These are phyloP conservation scores for Crioceris asparagi DNA, from an alignment of 2,888 invertebrate species.

Conservation along the genomic window DNA sequence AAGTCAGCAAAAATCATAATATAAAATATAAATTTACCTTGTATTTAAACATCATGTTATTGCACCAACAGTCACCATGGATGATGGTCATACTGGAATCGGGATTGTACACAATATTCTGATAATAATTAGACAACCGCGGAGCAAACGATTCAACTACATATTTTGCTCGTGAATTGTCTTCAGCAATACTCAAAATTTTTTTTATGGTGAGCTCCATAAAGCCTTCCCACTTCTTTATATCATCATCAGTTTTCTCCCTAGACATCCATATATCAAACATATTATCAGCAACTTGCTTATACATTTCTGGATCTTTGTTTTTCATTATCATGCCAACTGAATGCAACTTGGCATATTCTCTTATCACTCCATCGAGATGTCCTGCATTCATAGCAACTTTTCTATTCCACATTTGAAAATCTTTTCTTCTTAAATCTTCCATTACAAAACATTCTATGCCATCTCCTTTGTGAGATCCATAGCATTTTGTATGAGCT, in stretches of 20 bases:
- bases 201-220: too few relatives aligned
- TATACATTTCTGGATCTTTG: too few relatives aligned
- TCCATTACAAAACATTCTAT: constrained; percentile 21
- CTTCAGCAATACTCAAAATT: too few relatives aligned
- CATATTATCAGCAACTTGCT: too few relatives aligned
- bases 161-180: too few relatives aligned
- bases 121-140: too few relatives aligned
- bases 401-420: constrained; percentile 20
- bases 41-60: constrained; percentile 23
- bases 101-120: background rate
- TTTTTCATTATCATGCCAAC: constrained; percentile 21
- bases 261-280: too few relatives aligned
- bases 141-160: too few relatives aligned
- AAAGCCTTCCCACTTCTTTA: too few relatives aligned
- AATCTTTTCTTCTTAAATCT: constrained; percentile 21
- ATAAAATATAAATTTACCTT: constrained; percentile 15
- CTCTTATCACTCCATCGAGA: constrained; percentile 22
- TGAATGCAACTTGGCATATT: constrained; percentile 28
- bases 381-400: constrained; percentile 24
- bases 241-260: too few relatives aligned
- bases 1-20: too few relatives aligned
- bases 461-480: constrained; percentile 7
- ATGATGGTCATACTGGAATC: constrained; percentile 13
- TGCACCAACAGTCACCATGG: constrained; percentile 28
- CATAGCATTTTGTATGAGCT: constrained; percentile 5